Evolutionary conservation across 2,888 invertebrate species (phyloP).

Genomic region (Mycalesis mineus): DNA sequence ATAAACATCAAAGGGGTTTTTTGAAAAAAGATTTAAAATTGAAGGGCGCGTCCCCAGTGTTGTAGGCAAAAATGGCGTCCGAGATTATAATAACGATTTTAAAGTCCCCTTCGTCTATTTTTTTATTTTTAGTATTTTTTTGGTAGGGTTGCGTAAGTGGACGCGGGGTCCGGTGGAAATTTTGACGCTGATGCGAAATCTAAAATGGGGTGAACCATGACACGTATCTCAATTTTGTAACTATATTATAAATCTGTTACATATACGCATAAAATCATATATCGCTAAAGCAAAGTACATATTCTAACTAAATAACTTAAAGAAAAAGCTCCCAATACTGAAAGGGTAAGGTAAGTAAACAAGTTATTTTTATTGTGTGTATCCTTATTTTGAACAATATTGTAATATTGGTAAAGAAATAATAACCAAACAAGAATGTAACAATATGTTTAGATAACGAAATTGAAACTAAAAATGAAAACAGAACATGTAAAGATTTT

Average conservation of each 20-base stretch:
- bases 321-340: no score
- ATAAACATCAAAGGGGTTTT: constrained; percentile 77
- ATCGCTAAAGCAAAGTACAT: no score
- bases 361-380: no score
- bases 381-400: no score
- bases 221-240: background rate
- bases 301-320: no score
- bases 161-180: constrained; percentile 64
- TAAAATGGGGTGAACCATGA: constrained; percentile 38
- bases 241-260: background rate
- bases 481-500: no score
- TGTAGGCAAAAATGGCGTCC: constrained; percentile 68
- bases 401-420: no score
- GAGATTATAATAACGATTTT: constrained; percentile 79
- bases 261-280: background rate
- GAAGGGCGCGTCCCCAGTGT: constrained; percentile 72
- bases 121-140: constrained; percentile 64
- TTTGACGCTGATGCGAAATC: constrained; percentile 66
- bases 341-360: no score
- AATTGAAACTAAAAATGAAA: no score
- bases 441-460: no score
- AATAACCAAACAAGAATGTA: no score
- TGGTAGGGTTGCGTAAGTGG: constrained; percentile 71
- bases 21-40: constrained; percentile 72
- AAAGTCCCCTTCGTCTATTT: constrained; percentile 65